Conservation (phyloP, 2,888 invertebrate species). For the Pterostichus madidus region DNA sequence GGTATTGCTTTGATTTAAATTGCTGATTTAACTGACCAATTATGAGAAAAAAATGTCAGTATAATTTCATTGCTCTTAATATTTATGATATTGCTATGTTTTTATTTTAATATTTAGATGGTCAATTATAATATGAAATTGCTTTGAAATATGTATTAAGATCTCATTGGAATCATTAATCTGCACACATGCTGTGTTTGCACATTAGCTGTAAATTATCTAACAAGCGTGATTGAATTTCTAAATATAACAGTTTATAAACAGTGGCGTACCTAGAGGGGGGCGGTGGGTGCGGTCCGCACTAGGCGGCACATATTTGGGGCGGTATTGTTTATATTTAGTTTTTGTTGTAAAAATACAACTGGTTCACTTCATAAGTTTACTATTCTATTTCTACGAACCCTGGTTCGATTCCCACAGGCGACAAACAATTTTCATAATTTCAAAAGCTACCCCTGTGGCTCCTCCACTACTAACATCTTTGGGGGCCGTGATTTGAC, state of each 20-base stretch:
- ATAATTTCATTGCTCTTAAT: background rate
- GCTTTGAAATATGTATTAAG: slow-evolving; percentile 38
- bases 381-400: too few relatives aligned
- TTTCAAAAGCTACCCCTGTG: too few relatives aligned
- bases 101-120: slow-evolving; percentile 36
- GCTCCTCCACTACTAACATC: too few relatives aligned
- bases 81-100: slow-evolving; percentile 19
- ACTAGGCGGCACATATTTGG: too few relatives aligned
- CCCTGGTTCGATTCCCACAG: too few relatives aligned
- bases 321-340: too few relatives aligned
- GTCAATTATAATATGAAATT: slow-evolving; percentile 30
- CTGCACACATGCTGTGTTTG: slow-evolving; percentile 2
- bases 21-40: background rate
- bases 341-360: too few relatives aligned
- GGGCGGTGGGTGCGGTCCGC: too few relatives aligned
- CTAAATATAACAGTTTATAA: slow-evolving; percentile 46
- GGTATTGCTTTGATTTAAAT: background rate
- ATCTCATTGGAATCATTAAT: slow-evolving; percentile 39
- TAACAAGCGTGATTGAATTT: slow-evolving; percentile 46
- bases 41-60: slow-evolving; percentile 2
- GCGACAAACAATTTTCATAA: too few relatives aligned
- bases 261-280: too few relatives aligned
- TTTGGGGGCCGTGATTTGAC: too few relatives aligned
- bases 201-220: slow-evolving; percentile 38
- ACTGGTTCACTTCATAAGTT: too few relatives aligned